Evolutionary conservation across 2,113 vertebrate species (phyloP), one percentile per base, ranked within the genome.

Genomic region (Phyllostomus discolor): DNA sequence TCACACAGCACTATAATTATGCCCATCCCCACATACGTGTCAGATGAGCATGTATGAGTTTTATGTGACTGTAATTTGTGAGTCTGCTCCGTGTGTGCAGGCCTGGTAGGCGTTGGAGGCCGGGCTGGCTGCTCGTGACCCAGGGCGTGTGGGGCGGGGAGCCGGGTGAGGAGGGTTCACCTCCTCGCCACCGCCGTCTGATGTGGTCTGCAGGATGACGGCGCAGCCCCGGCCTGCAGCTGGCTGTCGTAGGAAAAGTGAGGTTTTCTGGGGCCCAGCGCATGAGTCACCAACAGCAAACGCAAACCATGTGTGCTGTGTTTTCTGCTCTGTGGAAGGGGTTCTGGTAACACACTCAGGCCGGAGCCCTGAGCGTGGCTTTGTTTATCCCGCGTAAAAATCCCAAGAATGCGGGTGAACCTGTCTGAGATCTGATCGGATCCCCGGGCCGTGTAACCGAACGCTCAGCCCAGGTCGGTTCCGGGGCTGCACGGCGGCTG

Each of bases 241-340:
- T 90, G 95, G 87, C 91, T 16, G 54, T 97, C 79, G 94, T 95
- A 97, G 97, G 98, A 97, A 98, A 98, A 97, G 93, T 95, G 94
- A 97, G 97, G 98, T 91, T 97, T 97, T 98, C 7, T 9, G 96
- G 87, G 88, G 43, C 78, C 35, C 14, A 10, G 81, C 66, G 92
- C 31, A 4, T 98, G 98, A 98, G 97, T 98, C 97, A 98, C 97
- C 96, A 86, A 88, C 97, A 97, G 98, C 97, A 97, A 98, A 98
- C 98, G 97, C 93, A 95, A 98, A 98, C 98, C 98, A 97, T 98
- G 97, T 98, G 98, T 91, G 87, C 81, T 7, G 35, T 48, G 75
- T 86, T 96, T 91, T 95, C 93, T 94, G 78, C 72, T 76, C 95
- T 94, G 90, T 91, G 84, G 91, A 87, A 78, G 80, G 83, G 94